Base-by-base conservation (phyloP, 2,113 vertebrate genomes). In the Albula glossodonta region DNA sequence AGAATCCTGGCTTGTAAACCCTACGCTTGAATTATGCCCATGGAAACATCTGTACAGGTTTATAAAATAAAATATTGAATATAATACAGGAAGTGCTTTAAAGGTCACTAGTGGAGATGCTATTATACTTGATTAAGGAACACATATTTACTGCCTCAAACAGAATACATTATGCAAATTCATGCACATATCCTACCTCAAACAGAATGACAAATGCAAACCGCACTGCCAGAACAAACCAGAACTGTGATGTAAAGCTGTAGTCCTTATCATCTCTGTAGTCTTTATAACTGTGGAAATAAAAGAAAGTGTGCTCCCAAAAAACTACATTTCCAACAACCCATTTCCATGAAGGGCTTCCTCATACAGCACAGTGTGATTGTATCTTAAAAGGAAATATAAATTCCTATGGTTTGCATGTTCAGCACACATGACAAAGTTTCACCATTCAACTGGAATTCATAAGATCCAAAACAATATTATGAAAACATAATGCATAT, bases 141-240 rank as follows among this genome's bases (percentile, higher is more conserved):
- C 53, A 56, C 12, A 12, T 56, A 56, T 12, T 41, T 41, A 0
- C 53, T 56, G 53, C 53, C 53, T 56, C 12, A 56, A 41, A 41
- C 31, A 41, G 31, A 41, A 41, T 41, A 41, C 31, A 41, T 41
- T 56, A 56, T 56, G 53, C 17, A 5, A 19, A 5, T 3, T 66
- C 22, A 3, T 19, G 22, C 77, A 51, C 2, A 15, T 74, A 49
- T 25, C 78, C 51, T 90, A 96, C 98, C 96, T 99, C 97, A 9
- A 99, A 99, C 83, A 98, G 90, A 89, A 99, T 96, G 86, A 99
- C 94, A 60, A 99, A 99, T 88, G 93, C 96, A 15, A 99, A 96
- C 1, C 97, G 96, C 78, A 96, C 92, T 0, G 97, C 97, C 0
- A 99, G 88, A 80, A 99, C 94, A 84, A 97, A 90, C 98, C 98